Evolutionary conservation across 2,888 invertebrate genomes (phyloP).

Genomic region (Amphipyra berbera): DNA sequence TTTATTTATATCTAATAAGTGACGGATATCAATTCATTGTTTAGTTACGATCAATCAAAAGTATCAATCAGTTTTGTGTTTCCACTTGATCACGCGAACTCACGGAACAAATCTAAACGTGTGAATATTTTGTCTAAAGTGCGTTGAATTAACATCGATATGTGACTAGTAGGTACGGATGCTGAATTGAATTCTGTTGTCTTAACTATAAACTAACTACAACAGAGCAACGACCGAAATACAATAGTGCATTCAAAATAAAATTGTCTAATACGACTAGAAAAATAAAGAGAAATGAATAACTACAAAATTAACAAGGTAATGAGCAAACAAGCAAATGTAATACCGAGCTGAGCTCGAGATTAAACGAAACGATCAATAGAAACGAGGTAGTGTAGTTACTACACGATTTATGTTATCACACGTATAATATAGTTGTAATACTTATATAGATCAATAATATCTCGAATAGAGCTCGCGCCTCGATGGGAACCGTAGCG

Average conservation of each 20-base stretch:
- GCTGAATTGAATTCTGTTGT: slow-evolving; percentile 70
- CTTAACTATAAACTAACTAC: slow-evolving; percentile 67
- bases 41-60: slow-evolving; percentile 56
- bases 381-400: slow-evolving; percentile 88
- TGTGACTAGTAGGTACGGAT: slow-evolving; percentile 82
- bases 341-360: slow-evolving; percentile 84
- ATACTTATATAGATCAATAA: slow-evolving; percentile 70
- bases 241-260: slow-evolving; percentile 65
- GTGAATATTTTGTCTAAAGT: slow-evolving; percentile 69
- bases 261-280: slow-evolving; percentile 79
- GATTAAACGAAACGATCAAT: slow-evolving; percentile 70
- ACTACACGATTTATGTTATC: slow-evolving; percentile 85
- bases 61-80: slow-evolving; percentile 49
- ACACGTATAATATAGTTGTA: slow-evolving; percentile 74
- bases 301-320: slow-evolving; percentile 74
- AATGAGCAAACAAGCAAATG: slow-evolving; percentile 83
- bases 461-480: slow-evolving; percentile 67
- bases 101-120: slow-evolving; percentile 61
- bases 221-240: slow-evolving; percentile 66
- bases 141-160: slow-evolving; percentile 70
- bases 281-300: slow-evolving; percentile 69
- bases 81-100: slow-evolving; percentile 62
- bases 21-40: slow-evolving; percentile 63
- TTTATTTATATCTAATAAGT: slow-evolving; percentile 51
- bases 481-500: slow-evolving; percentile 58